These are phyloP conservation scores for Apocrypta bakeri DNA, from an alignment of 1,140 invertebrate species.

Conservation along the genomic window DNA sequence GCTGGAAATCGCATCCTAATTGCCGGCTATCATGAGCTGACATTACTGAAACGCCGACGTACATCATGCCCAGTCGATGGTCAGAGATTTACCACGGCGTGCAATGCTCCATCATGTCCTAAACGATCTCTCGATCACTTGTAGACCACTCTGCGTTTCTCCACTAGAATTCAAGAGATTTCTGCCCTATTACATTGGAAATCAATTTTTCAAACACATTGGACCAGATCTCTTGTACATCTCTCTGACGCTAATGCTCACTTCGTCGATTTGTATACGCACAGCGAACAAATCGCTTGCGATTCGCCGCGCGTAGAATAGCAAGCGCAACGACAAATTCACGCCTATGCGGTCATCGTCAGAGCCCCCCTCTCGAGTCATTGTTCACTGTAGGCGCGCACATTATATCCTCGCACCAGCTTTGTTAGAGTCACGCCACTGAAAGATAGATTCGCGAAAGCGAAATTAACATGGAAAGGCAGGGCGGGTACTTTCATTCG, in stretches of 20 bases:
- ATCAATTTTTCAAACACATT: too few species aligned
- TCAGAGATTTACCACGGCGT: not conserved
- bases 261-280: too few species aligned
- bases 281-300: not conserved
- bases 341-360: not conserved
- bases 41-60: not conserved
- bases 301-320: not conserved
- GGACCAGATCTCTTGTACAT: too few species aligned
- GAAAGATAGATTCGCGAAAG: not conserved
- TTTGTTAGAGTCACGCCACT: too few species aligned
- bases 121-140: not conserved
- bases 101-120: not conserved
- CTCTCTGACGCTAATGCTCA: too few species aligned
- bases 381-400: not conserved
- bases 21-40: not conserved
- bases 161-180: too few species aligned
- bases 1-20: slow-evolving; percentile 18
- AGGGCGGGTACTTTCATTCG: slow-evolving; percentile 3
- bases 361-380: not conserved
- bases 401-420: too few species aligned
- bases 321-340: not conserved
- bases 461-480: slow-evolving; percentile 2
- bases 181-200: too few species aligned
- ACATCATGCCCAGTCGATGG: not conserved
- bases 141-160: too few species aligned